These are phyloP conservation scores for Smittia aterrima DNA, from an alignment of 2,888 invertebrate species.

Conservation along the genomic window DNA sequence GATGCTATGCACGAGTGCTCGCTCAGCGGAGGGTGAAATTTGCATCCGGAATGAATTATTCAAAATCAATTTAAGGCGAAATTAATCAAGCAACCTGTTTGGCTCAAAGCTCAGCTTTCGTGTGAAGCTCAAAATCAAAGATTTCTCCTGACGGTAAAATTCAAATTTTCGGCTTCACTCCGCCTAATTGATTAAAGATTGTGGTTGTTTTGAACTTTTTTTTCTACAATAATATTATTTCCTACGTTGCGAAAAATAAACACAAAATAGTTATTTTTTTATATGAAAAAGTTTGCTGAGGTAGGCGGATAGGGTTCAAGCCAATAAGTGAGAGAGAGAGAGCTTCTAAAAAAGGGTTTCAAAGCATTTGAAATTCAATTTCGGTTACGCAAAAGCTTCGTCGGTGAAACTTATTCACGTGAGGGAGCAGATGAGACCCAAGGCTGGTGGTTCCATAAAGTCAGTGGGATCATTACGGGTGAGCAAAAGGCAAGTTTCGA, in stretches of 20 bases:
- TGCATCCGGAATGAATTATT: no score
- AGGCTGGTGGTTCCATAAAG: no score
- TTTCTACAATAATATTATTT: background rate
- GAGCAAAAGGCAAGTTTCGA: no score
- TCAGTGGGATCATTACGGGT: no score
- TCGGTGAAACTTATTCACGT: background rate
- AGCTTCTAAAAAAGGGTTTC: slow-evolving; percentile 13
- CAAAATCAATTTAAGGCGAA: no score
- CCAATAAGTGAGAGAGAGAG: no score
- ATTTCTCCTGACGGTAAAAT: background rate
- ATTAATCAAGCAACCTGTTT: no score
- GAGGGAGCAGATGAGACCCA: background rate
- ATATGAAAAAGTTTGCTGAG: background rate
- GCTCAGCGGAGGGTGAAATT: no score
- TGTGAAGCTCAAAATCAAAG: background rate
- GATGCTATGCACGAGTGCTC: no score
- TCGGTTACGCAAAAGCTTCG: background rate
- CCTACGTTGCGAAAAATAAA: background rate
- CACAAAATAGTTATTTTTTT: background rate
- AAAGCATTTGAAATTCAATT: slow-evolving; percentile 12
- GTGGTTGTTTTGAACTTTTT: background rate
- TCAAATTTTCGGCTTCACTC: background rate
- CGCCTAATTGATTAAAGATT: slow-evolving; percentile 12
- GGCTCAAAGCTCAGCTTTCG: no score
- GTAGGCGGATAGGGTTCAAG: background rate